These are phyloP conservation scores for Laticauda colubrina DNA, from an alignment of 2,113 vertebrate species.

Conservation along the genomic window DNA sequence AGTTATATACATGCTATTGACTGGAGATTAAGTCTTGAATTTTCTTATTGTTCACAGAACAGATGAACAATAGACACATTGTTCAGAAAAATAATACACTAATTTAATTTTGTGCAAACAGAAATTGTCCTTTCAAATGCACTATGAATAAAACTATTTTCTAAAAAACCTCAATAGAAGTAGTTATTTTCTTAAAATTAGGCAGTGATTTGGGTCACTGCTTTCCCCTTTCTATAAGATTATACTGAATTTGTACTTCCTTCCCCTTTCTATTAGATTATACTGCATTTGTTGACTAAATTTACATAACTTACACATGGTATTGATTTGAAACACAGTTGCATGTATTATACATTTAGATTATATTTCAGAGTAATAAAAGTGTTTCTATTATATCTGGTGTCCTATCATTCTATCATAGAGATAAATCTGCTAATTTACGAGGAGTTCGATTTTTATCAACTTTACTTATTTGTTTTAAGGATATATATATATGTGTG, in stretches of 20 bases:
- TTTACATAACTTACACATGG: neutral
- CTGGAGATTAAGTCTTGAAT: neutral
- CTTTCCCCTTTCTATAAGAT: neutral
- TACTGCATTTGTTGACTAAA: neutral
- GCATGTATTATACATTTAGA: neutral
- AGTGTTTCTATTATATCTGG: neutral
- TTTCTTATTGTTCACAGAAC: neutral
- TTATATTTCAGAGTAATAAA: neutral
- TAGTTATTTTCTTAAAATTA: neutral
- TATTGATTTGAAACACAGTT: neutral
- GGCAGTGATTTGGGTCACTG: neutral
- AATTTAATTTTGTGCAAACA: neutral
- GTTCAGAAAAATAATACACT: neutral
- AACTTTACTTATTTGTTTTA: neutral
- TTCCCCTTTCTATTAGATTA: neutral
- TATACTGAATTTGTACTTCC: neutral
- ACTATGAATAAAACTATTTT: neutral
- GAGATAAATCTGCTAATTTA: neutral
- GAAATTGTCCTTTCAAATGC: neutral
- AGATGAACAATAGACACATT: neutral
- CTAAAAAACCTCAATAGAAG: neutral
- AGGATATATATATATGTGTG: neutral
- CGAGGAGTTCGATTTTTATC: neutral
- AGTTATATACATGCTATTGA: neutral
- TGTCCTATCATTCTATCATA: neutral